These are phyloP conservation scores for Mystacornis crossleyi DNA, from an alignment of 2,113 vertebrate species.

Conservation along the genomic window DNA sequence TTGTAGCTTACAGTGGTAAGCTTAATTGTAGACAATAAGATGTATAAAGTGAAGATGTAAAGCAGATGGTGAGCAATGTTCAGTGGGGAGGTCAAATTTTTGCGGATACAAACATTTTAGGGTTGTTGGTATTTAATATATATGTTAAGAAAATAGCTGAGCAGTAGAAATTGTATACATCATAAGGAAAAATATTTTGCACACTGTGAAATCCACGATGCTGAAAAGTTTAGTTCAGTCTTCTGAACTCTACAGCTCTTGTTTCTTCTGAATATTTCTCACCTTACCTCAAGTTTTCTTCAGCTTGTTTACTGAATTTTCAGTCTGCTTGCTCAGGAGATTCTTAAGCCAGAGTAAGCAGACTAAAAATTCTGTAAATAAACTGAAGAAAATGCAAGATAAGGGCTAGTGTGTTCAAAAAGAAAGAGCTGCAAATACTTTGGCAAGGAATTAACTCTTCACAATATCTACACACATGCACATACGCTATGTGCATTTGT, in stretches of 20 bases:
- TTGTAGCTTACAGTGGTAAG: not conserved
- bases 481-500: not conserved
- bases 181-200: not conserved
- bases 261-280: conserved; percentile 45
- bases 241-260: not conserved
- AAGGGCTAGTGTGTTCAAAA: conserved; percentile 15
- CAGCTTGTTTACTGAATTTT: conserved; percentile 57
- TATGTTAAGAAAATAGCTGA: not conserved
- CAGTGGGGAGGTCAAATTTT: not conserved
- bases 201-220: not conserved
- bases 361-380: conserved; percentile 47
- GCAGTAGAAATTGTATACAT: not conserved
- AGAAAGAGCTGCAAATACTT: conserved; percentile 16
- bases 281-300: conserved; percentile 49
- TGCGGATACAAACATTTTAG: not conserved
- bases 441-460: conserved; percentile 10
- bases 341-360: conserved; percentile 47
- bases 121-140: not conserved
- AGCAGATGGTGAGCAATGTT: not conserved
- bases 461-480: not conserved
- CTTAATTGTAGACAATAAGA: not conserved
- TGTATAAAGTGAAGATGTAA: not conserved
- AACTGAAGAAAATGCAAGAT: conserved; percentile 44
- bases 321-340: conserved; percentile 62
- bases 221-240: conserved; percentile 28